Evolutionary conservation across 2,113 vertebrate genomes (phyloP), one percentile per base, ranked within the genome.

Genomic region (Pterocles orientalis): DNA sequence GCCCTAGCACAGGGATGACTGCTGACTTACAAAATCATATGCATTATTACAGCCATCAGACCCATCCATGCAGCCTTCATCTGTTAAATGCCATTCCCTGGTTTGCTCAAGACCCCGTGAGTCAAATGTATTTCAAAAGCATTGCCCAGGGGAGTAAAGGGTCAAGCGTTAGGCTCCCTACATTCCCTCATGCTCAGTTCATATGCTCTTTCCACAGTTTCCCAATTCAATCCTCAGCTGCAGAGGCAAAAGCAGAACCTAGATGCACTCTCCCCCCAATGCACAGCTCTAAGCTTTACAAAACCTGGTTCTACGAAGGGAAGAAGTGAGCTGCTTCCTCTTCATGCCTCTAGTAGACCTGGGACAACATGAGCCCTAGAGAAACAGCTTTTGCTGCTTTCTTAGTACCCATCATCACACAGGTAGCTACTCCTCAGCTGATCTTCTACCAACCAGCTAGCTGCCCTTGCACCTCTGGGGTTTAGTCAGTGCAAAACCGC

Each of bases 361-460:
- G 6, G 24, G 51, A 45, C 68, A 87, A 45, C 13, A 21, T 1
- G 4, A 82, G 13, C 29, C n/a, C 50, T 31, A 48, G 57, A 56
- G 33, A 76, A 68, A 64, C 17, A 68, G 14, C 14, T n/a, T 47
- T 33, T 58, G 25, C 29, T 51, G 34, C 39, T 79, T 64, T 47
- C 33, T 79, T 51, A 57, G 3, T 53, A 66, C 45, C 57, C 51
- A 69, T 20, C 29, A 39, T 47, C 48, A 21, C 41, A 68, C 0
- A 0, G 13, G 24, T 18, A 23, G 41, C 20, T 24, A 21, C 3
- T 20, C 17, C 33, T 23, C 2, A 0, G 33, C 39, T 69, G 61
- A 84, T 29, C 33, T 68, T 31, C 78, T 8, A 3, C 28, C 56
- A 84, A 18, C 20, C 54, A 81, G 15, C 17, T 47, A 43, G 51